phyloP scores from a whole-genome alignment of 1,140 invertebrate genomes.

The Listronotus bonariensis region DNA sequence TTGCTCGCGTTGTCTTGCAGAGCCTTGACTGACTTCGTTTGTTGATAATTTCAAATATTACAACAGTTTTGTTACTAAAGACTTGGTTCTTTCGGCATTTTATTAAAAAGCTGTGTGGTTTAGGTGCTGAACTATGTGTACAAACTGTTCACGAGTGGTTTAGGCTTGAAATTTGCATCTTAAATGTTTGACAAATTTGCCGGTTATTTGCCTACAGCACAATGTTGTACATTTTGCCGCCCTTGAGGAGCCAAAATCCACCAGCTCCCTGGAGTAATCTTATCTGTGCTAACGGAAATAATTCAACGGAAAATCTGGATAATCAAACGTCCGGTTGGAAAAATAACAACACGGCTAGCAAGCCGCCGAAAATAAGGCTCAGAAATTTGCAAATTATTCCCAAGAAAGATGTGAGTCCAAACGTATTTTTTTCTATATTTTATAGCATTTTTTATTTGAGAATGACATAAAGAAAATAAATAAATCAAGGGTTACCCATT shows the following conservation, averaged over 20 bases:
- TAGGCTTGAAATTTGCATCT: no score
- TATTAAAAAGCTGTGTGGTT: no score
- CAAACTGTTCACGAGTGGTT: no score
- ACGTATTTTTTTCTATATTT: neutral
- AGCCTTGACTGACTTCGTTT: neutral
- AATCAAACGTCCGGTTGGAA: constrained; percentile 27
- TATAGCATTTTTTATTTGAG: neutral
- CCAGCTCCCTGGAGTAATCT: constrained; percentile 59
- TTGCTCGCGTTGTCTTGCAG: constrained; percentile 6
- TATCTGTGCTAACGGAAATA: constrained; percentile 26
- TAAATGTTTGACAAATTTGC: neutral
- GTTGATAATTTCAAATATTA: neutral
- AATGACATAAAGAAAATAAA: no score
- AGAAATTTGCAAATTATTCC: constrained; percentile 40
- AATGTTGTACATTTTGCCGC: constrained; percentile 59
- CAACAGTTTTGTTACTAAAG: no score
- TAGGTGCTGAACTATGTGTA: no score
- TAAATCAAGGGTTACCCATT: no score
- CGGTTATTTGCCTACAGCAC: constrained; percentile 14
- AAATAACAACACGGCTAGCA: constrained; percentile 29
- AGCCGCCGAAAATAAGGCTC: constrained; percentile 42
- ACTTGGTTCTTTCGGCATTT: no score
- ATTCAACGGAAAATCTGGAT: constrained; percentile 17
- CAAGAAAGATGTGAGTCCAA: constrained; percentile 42
- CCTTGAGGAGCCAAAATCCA: constrained; percentile 58